Conservation (phyloP, 2,113 vertebrate genomes). For the Cnemophilus loriae region DNA sequence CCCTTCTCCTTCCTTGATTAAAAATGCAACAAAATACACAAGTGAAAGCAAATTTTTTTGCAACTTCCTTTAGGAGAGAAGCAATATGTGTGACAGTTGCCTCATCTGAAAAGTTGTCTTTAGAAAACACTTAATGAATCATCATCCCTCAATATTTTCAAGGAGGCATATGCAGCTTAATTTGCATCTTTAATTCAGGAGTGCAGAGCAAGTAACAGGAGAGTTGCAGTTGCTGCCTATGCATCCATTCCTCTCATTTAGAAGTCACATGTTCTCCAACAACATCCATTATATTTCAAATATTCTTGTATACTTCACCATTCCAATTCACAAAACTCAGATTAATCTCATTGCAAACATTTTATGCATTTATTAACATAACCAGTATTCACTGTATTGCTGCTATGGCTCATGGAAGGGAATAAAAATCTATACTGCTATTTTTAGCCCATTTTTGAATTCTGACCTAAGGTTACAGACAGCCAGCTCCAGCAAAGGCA, state of each 20-base stretch:
- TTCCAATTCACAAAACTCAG: neutral
- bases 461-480: neutral
- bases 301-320: neutral
- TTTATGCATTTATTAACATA: neutral
- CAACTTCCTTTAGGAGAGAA: neutral
- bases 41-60: neutral
- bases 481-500: neutral
- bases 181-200: neutral
- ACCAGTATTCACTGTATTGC: neutral
- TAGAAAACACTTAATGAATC: neutral
- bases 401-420: neutral
- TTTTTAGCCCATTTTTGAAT: neutral
- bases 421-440: neutral
- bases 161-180: neutral
- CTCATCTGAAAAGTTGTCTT: neutral
- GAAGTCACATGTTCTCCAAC: neutral
- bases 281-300: neutral
- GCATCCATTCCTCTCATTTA: neutral
- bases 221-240: neutral
- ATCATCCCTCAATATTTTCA: neutral
- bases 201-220: neutral
- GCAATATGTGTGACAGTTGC: neutral
- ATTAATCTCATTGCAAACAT: neutral
- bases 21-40: neutral
- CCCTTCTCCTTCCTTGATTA: neutral